Evolutionary conservation across 2,797 vertebrate species (phyloP).

Genomic region (Megaceryle alcyon): DNA sequence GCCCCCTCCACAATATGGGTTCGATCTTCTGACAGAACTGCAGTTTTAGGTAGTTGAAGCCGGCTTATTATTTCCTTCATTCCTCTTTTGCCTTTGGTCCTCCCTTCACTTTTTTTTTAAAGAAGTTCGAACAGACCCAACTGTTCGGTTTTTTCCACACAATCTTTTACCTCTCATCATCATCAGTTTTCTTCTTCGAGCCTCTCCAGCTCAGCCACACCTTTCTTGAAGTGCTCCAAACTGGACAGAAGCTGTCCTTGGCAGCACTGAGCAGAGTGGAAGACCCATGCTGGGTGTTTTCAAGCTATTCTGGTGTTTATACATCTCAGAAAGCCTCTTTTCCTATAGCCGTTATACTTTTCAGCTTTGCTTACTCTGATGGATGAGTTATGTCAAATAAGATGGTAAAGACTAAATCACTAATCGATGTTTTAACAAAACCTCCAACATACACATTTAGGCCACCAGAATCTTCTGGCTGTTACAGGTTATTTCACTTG

Average conservation of each 20-base stretch:
- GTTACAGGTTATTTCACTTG: not conserved
- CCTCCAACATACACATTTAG: not conserved
- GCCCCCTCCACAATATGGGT: fast-evolving
- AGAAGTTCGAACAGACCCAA: fast-evolving
- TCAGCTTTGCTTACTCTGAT: not conserved
- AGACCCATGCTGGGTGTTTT: fast-evolving
- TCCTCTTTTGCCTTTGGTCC: fast-evolving
- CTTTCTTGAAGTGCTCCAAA: not conserved
- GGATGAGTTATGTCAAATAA: not conserved
- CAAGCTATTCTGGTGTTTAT: not conserved
- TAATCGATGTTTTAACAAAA: not conserved
- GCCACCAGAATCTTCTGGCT: not conserved
- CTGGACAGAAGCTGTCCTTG: fast-evolving
- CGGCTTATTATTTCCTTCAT: fast-evolving
- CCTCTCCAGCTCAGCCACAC: not conserved
- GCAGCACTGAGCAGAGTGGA: fast-evolving
- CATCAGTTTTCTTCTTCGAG: fast-evolving
- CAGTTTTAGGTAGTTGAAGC: fast-evolving
- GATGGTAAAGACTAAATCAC: not conserved
- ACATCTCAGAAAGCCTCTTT: not conserved
- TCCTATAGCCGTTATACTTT: not conserved
- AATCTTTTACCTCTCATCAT: not conserved
- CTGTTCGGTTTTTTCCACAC: too few relatives aligned
- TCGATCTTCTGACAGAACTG: not conserved
- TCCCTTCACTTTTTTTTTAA: not conserved